Base-by-base conservation (phyloP, 2,888 invertebrate genomes). In the Nipponacmea schrenckii region DNA sequence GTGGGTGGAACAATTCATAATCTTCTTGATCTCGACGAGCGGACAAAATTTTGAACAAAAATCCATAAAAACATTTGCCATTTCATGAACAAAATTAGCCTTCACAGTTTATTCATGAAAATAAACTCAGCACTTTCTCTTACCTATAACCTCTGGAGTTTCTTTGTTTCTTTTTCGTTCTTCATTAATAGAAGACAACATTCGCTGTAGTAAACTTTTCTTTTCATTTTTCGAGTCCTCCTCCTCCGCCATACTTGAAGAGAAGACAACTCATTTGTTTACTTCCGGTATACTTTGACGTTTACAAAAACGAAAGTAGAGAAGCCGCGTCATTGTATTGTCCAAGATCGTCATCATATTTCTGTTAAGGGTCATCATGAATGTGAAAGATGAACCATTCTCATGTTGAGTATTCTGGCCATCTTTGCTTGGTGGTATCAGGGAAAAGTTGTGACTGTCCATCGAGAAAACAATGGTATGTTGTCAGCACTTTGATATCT, bases 181-280 rank as follows among this genome's bases (percentile, higher is more conserved):
- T 46, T 74, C 72, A 14, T 62, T 67, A 50, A 74, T 72, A 20
- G 68, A 67, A 15, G 67, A 62, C 4, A 74, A 68, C 74, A 74
- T 74, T 62, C 64, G 72, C 45, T 70, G 72, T 50, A 74, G 17
- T 26, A 67, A 74, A 62, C 62, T 73, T 67, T 63, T 63, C 20
- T 69, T 75, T 74, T 62, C 77, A 71, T 39, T 66, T 24, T 71
- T 65, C 17, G 69, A 31, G 27, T 74, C 77, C 15, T 77, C 79
- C 70, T 81, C 82, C 70, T 82, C 82, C 75, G 82, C 80, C 82
- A 82, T 82, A 71, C 79, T 80, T 71, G 17, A 62, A 24, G 12
- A 56, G 56, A 56, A 56, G 56, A 56, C 56, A 56, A 56, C 56
- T 56, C 56, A 10, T 45, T 45, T 26, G 20, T 12, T n/a, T 17